Percentiles rank a stretch among this genome's conserved stretches.
Evolutionary conservation across 2,113 vertebrate species (phyloP).

Genomic region (Abramis brama): DNA sequence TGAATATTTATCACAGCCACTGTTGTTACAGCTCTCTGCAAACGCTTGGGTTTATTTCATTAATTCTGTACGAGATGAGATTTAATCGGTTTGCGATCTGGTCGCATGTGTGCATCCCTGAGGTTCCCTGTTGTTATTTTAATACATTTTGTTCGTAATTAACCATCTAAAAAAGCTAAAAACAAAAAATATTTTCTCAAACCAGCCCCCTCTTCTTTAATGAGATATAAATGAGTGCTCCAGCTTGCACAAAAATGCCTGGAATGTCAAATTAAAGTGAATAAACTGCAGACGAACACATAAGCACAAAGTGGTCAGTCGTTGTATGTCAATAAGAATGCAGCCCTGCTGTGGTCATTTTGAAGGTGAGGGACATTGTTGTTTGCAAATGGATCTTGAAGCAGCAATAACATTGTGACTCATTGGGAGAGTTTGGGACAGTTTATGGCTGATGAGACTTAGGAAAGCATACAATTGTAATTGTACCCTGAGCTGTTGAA

Average conservation of each 20-base stretch:
- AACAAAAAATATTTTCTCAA: background rate
- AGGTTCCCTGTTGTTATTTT: background rate
- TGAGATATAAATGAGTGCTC: slow-evolving; percentile 26
- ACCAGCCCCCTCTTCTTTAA: background rate
- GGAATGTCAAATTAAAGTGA: slow-evolving; percentile 29
- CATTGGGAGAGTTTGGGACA: slow-evolving; percentile 5
- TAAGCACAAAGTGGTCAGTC: background rate
- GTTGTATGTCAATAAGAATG: background rate
- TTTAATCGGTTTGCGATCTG: background rate
- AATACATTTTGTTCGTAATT: slow-evolving; percentile 7
- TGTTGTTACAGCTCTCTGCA: background rate
- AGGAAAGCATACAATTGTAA: background rate
- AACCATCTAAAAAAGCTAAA: background rate
- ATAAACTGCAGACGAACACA: background rate
- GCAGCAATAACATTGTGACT: background rate
- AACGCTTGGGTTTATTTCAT: background rate
- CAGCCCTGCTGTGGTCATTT: background rate
- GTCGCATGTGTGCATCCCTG: background rate
- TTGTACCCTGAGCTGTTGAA: background rate
- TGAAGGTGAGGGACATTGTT: background rate
- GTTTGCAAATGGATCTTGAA: background rate
- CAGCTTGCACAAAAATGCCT: background rate
- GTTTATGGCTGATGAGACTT: background rate
- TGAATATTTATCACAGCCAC: slow-evolving; percentile 24
- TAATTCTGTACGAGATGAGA: background rate